A percentile compares a stretch with the other conserved stretches of the same genome.
These are phyloP conservation scores for Hipparchia semele DNA, from an alignment of 2,888 invertebrate species.

Conservation along the genomic window DNA sequence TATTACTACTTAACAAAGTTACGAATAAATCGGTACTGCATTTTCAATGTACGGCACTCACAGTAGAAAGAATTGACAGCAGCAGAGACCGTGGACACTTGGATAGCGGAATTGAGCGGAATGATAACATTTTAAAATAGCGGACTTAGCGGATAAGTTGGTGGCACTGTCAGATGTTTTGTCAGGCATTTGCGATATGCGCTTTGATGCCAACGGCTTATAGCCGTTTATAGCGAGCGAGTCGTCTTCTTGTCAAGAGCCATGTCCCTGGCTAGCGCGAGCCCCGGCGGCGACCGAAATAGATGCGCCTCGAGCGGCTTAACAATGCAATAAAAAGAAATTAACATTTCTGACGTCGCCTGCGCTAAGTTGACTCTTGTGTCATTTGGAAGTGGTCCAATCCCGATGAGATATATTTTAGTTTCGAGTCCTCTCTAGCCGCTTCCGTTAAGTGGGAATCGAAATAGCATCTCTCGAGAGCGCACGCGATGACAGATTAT, in stretches of 20 bases:
- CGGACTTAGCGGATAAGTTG: too few relatives aligned
- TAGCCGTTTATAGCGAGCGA: slow-evolving; percentile 79
- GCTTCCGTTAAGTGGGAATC: slow-evolving; percentile 75
- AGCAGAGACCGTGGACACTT: too few relatives aligned
- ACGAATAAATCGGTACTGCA: too few relatives aligned
- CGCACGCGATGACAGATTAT: slow-evolving; percentile 60
- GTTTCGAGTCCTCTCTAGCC: slow-evolving; percentile 65
- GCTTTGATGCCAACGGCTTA: slow-evolving; percentile 60
- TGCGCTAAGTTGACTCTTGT: slow-evolving; percentile 79
- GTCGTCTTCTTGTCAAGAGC: slow-evolving; percentile 77
- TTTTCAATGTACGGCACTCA: too few relatives aligned
- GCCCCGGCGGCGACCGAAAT: slow-evolving; percentile 79
- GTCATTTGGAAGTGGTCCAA: slow-evolving; percentile 80
- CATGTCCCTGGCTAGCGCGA: slow-evolving; percentile 71
- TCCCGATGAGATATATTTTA: slow-evolving; percentile 68
- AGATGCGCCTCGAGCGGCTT: slow-evolving; percentile 74
- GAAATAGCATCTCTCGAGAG: slow-evolving; percentile 65
- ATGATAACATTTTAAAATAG: too few relatives aligned
- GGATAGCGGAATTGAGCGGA: too few relatives aligned
- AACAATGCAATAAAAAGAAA: slow-evolving; percentile 84
- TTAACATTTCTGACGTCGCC: slow-evolving; percentile 75
- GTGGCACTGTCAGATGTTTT: slow-evolving; percentile 4
- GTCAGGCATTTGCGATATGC: slow-evolving; percentile 41
- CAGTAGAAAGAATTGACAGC: too few relatives aligned
- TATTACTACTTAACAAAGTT: too few relatives aligned